Evolutionary conservation across 2,797 vertebrate species (phyloP), one percentile per base, ranked within the genome.

Genomic region (Melanogrammus aeglefinus): DNA sequence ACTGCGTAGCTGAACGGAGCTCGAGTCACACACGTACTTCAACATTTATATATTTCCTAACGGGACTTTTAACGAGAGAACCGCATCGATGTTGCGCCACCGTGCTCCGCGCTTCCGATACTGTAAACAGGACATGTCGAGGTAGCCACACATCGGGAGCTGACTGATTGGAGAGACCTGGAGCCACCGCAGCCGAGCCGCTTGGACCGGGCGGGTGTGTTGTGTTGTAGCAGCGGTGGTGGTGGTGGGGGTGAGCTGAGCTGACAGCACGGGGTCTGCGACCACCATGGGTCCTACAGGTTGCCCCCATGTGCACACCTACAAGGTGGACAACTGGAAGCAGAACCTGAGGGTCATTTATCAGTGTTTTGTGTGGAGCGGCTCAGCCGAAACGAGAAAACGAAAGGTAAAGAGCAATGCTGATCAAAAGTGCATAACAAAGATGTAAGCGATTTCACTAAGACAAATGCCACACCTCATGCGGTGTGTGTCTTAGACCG

Each of bases 271-370:
- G 41, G 41, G 41, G 41, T 44, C 41, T 4, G 41, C 41, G 38
- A 44, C 3, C 41, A 44, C 41, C 94, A 96, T 97, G 95, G 96
- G 96, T 96, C 97, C 97, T 92, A 94, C 96, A 93, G 97, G 97
- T 92, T 98, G 97, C 93, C 95, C 96, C 94, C 97, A 98, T 95
- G 95, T 98, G 95, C 96, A 96, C 95, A 96, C 95, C 91, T 98
- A 97, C 95, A 98, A 98, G 94, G 97, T 97, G 96, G 97, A 98
- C 87, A 97, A 98, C 92, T 98, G 97, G 97, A 97, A 96, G 94
- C 97, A 98, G 95, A 98, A 98, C 86, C 96, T 98, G 85, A 95
- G 97, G 87, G 96, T 97, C 88, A 98, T 99, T 88, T 98, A 99
- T 94, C 97, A 98, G 92, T 97, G 97, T 94, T 99, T 99, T 96